These are phyloP conservation scores for Neogale vison DNA, from an alignment of 2,113 vertebrate genomes.

Conservation along the genomic window DNA sequence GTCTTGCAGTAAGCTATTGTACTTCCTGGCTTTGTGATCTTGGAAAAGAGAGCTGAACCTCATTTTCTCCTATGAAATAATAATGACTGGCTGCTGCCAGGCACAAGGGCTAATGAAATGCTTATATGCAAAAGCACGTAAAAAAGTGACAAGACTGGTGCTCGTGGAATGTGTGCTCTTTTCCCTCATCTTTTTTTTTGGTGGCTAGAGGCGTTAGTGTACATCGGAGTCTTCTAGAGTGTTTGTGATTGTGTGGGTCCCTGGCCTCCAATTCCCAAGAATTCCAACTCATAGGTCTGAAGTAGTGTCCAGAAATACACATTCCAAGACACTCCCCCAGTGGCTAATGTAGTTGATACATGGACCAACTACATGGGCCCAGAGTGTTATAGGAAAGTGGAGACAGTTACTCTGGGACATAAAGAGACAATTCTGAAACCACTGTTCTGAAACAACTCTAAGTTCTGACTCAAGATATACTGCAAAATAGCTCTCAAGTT, in stretches of 20 bases:
- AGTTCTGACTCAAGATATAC: not conserved
- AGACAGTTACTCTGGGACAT: not conserved
- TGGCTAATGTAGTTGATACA: not conserved
- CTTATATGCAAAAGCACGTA: not conserved
- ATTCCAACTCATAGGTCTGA: not conserved
- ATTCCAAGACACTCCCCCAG: not conserved
- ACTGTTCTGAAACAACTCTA: not conserved
- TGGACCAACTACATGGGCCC: fast-evolving
- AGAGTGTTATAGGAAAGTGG: not conserved
- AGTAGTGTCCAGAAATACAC: not conserved
- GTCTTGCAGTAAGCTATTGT: not conserved
- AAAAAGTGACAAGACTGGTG: not conserved
- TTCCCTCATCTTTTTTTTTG: not conserved
- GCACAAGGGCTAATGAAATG: not conserved
- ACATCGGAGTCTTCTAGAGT: not conserved
- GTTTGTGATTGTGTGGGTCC: not conserved
- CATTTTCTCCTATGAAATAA: slow-evolving; percentile 4
- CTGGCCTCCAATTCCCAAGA: not conserved
- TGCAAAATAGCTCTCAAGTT: not conserved
- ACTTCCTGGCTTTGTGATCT: not conserved
- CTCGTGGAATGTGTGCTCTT: not conserved
- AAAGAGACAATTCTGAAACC: not conserved
- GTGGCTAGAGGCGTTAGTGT: not conserved
- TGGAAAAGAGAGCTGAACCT: not conserved
- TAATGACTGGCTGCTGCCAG: not conserved